Evolutionary conservation across 2,113 vertebrate genomes (phyloP).

Genomic region (Bucco capensis): DNA sequence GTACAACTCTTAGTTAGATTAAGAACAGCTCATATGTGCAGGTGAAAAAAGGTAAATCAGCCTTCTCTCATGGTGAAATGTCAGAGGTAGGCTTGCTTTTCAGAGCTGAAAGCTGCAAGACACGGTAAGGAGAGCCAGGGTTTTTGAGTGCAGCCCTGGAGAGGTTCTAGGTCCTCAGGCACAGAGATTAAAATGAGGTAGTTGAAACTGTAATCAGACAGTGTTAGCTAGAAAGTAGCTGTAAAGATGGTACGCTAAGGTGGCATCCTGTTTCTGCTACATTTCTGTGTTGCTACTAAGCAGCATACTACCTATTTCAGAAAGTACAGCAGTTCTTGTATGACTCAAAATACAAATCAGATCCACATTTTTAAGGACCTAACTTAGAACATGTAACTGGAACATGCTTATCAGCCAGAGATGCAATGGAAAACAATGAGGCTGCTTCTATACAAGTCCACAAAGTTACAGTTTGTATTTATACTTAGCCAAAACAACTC

Average conservation of each 20-base stretch:
- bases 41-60: not conserved
- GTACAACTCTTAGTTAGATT: not conserved
- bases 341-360: not conserved
- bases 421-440: not conserved
- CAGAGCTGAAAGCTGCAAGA: not conserved
- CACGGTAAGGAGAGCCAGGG: not conserved
- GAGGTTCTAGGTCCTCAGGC: not conserved
- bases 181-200: slow-evolving; percentile 17
- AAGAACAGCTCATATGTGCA: not conserved
- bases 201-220: not conserved
- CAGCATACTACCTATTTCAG: not conserved
- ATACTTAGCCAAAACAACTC: not conserved
- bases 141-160: not conserved
- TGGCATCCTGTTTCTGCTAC: not conserved
- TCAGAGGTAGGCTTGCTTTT: not conserved
- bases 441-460: not conserved
- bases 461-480: not conserved
- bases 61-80: not conserved
- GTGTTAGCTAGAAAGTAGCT: not conserved
- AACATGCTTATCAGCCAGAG: not conserved
- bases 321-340: not conserved
- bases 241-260: not conserved
- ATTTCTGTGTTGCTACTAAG: not conserved
- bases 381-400: not conserved
- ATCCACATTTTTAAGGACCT: not conserved